A percentile compares a stretch with the other conserved stretches of the same genome.
phyloP scores from a whole-genome alignment of 2,797 vertebrate species.

The Lepidocolaptes lacrymiger region DNA sequence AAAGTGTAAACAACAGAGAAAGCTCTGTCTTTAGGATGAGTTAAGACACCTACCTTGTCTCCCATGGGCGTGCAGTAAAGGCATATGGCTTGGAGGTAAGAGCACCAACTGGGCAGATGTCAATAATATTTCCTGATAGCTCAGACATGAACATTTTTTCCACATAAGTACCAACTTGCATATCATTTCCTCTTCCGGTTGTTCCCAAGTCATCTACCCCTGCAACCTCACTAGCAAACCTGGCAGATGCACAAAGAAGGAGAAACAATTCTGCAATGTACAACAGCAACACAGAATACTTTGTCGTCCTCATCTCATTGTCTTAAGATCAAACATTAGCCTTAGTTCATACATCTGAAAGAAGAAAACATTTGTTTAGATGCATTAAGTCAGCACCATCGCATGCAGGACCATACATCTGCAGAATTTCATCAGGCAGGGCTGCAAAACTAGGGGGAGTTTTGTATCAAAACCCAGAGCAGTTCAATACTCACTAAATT shows the following conservation, averaged over 20 bases:
- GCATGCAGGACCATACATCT: background rate
- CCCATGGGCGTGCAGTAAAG: constrained; percentile 93
- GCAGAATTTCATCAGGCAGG: background rate
- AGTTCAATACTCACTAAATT: background rate
- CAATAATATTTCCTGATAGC: constrained; percentile 91
- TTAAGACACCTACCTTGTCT: constrained; percentile 85
- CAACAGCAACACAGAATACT: background rate
- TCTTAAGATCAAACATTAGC: background rate
- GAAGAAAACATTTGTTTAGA: background rate
- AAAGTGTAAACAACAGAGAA: background rate
- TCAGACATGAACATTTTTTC: constrained; percentile 99
- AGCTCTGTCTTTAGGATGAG: background rate
- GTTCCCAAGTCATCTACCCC: constrained; percentile 97
- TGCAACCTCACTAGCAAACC: constrained; percentile 96
- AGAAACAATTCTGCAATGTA: background rate
- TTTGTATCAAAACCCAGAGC: background rate
- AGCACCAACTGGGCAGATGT: constrained; percentile 91
- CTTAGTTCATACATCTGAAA: background rate
- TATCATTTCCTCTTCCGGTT: constrained; percentile 93
- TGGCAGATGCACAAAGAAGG: constrained; percentile 57
- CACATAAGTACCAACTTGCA: constrained; percentile 96
- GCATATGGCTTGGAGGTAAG: constrained; percentile 98
- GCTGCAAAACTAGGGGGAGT: background rate
- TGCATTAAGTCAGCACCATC: background rate
- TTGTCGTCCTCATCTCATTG: background rate